Percentiles rank a stretch among this genome's conserved stretches.
phyloP scores from a whole-genome alignment of 2,797 vertebrate species.

The Eupleurogrammus muticus region DNA sequence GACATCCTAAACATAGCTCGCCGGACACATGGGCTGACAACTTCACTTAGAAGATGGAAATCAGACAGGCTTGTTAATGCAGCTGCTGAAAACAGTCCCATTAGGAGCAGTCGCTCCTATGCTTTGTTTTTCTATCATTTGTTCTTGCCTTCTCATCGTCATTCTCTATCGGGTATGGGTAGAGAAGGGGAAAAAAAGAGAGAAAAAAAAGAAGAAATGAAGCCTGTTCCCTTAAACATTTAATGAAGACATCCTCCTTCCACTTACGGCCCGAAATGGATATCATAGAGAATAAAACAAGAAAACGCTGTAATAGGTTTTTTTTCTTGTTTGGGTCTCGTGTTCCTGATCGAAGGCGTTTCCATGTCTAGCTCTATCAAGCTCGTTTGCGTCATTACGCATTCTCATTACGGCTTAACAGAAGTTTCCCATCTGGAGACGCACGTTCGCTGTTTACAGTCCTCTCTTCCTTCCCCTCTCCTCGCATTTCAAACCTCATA shows the following conservation, averaged over 20 bases:
- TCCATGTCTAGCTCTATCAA: conserved; percentile 66
- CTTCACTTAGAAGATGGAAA: conserved; percentile 77
- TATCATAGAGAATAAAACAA: conserved; percentile 56
- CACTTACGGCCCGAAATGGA: conserved; percentile 52
- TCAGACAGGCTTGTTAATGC: conserved; percentile 82
- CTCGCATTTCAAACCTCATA: conserved; percentile 66
- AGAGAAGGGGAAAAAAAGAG: conserved; percentile 2
- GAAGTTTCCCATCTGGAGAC: conserved; percentile 78
- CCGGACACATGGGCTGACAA: conserved; percentile 79
- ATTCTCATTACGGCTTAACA: conserved; percentile 71
- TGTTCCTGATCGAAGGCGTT: conserved; percentile 55
- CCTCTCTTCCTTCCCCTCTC: conserved; percentile 47
- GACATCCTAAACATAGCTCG: conserved; percentile 77
- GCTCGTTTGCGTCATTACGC: conserved; percentile 73
- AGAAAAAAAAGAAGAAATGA: conserved; percentile 32
- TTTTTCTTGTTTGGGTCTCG: conserved; percentile 44
- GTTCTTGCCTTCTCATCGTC: conserved; percentile 69
- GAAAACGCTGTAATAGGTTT: conserved; percentile 35
- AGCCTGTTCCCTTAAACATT: conserved; percentile 66
- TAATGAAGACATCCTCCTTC: conserved; percentile 63
- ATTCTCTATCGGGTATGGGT: conserved; percentile 53
- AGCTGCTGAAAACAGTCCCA: conserved; percentile 82
- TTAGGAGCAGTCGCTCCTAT: conserved; percentile 72
- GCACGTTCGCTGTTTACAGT: conserved; percentile 67
- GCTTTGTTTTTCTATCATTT: conserved; percentile 75